phyloP scores from a whole-genome alignment of 1,140 invertebrate species.

The Drosophila lacteicornis region DNA sequence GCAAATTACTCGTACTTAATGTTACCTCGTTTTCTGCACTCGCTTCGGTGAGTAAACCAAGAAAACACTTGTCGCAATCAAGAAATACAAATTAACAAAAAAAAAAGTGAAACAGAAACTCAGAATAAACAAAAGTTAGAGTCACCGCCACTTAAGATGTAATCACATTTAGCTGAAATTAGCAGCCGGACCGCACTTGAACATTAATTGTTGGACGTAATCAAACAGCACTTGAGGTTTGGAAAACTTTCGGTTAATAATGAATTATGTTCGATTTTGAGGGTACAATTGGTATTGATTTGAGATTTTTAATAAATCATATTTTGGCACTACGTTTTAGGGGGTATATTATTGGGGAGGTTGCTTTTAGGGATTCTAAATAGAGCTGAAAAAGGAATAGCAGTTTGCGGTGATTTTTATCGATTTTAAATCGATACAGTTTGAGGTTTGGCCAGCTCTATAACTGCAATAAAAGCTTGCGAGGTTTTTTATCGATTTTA shows the following conservation, averaged over 20 bases:
- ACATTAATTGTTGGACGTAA: constrained; percentile 25
- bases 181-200: constrained; percentile 27
- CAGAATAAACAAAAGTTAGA: constrained; percentile 6
- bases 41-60: constrained; percentile 3
- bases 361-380: neutral
- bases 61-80: constrained; percentile 22
- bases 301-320: neutral
- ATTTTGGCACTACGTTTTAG: neutral
- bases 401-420: neutral
- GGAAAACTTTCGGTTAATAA: constrained; percentile 12
- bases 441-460: neutral
- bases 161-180: constrained; percentile 36
- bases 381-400: neutral
- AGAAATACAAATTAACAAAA: neutral
- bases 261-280: constrained; percentile 5
- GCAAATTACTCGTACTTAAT: constrained; percentile 4
- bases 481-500: neutral
- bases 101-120: neutral
- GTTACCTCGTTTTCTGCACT: neutral
- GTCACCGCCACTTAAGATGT: constrained; percentile 40
- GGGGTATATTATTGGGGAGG: no score
- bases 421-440: neutral
- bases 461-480: no score
- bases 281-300: neutral
- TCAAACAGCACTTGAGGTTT: constrained; percentile 24